Conservation (phyloP, 2,797 vertebrate species). For the Coracias cyanogaster region DNA sequence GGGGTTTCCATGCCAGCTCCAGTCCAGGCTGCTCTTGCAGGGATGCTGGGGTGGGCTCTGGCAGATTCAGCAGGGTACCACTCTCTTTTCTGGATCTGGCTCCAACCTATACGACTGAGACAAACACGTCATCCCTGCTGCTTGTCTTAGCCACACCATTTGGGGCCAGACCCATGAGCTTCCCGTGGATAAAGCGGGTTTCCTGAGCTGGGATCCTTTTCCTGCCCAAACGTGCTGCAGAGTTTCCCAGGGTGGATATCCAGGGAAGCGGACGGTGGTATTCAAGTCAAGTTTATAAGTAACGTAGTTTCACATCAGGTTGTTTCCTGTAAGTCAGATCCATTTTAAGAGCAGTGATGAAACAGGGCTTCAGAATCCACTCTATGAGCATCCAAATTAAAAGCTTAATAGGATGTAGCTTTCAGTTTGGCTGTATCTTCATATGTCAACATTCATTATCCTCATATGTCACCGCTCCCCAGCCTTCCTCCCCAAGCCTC, state of each 20-base stretch:
- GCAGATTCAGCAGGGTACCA: accelerated
- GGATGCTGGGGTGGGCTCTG: background rate
- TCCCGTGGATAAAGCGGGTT: background rate
- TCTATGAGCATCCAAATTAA: slow-evolving; percentile 82
- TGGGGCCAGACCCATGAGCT: background rate
- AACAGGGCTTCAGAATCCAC: slow-evolving; percentile 71
- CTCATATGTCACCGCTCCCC: slow-evolving; percentile 56
- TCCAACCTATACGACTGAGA: accelerated
- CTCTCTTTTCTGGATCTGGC: background rate
- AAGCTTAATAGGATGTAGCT: slow-evolving; percentile 84
- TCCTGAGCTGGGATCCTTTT: background rate
- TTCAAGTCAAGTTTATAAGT: slow-evolving; percentile 58
- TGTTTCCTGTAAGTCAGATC: slow-evolving; percentile 83
- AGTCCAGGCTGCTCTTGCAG: background rate
- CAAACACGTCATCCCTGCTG: accelerated
- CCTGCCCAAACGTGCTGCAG: accelerated
- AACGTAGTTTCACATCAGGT: slow-evolving; percentile 73
- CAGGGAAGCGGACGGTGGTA: background rate
- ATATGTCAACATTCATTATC: slow-evolving; percentile 77
- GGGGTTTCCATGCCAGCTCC: accelerated
- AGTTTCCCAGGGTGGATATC: background rate
- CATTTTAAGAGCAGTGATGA: slow-evolving; percentile 71
- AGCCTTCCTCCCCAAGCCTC: background rate
- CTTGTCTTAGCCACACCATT: accelerated
- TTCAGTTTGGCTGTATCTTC: slow-evolving; percentile 78